phyloP scores from a whole-genome alignment of 1,140 invertebrate species.

The Wasmannia auropunctata region DNA sequence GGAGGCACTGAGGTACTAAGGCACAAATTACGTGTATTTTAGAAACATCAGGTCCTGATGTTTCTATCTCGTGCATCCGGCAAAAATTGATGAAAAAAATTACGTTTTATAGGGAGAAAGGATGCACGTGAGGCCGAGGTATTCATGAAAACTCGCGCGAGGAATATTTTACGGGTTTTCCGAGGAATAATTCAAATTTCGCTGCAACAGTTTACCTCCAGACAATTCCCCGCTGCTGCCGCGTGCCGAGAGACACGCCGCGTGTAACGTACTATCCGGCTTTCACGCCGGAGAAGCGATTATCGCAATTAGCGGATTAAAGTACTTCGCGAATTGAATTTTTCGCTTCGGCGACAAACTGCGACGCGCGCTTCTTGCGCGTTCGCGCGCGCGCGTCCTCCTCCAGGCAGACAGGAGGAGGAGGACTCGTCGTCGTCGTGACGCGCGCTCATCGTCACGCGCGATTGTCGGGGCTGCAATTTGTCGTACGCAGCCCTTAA shows the following conservation, averaged over 20 bases:
- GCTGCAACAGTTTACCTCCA: neutral
- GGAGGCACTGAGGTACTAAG: neutral
- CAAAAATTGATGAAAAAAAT: neutral
- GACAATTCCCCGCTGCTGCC: neutral
- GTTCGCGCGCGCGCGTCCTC: constrained; percentile 8
- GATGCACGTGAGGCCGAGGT: neutral
- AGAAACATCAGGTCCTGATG: neutral
- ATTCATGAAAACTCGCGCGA: neutral
- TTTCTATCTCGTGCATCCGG: neutral
- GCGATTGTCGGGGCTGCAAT: constrained; percentile 35
- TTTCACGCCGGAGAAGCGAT: constrained; percentile 20
- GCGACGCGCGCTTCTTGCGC: neutral
- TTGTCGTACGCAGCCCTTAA: constrained; percentile 33
- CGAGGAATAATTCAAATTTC: neutral
- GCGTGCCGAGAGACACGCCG: neutral
- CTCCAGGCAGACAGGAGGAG: neutral
- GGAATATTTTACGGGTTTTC: neutral
- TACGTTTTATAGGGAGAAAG: neutral
- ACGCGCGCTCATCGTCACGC: constrained; percentile 1
- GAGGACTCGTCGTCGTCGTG: neutral
- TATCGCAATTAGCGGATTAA: constrained; percentile 52
- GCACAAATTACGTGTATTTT: constrained; percentile 2
- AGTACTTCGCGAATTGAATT: constrained; percentile 47
- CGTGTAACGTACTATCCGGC: neutral
- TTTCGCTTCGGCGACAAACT: constrained; percentile 18